Evolutionary conservation across 2,888 invertebrate species (phyloP).

Genomic region (Heliconius ethilla): DNA sequence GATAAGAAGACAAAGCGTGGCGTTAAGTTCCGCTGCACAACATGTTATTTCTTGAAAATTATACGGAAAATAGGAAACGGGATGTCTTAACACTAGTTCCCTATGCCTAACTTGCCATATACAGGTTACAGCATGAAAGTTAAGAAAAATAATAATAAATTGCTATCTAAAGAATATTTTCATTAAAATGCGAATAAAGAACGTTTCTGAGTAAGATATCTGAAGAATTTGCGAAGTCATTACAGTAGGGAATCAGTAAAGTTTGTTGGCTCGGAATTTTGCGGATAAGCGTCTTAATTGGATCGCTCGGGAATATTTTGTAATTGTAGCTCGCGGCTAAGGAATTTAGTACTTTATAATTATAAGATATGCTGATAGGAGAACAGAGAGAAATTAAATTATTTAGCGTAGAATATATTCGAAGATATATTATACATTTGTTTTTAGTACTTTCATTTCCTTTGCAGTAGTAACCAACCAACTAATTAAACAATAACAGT

Average conservation of each 20-base stretch:
- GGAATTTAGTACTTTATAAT: conserved; percentile 46
- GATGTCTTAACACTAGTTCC: too few species aligned
- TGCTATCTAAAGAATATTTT: conserved; percentile 17
- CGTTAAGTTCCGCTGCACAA: too few species aligned
- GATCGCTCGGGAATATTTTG: conserved; percentile 76
- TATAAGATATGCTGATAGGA: conserved; percentile 35
- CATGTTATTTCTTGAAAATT: too few species aligned
- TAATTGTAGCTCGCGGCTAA: conserved; percentile 65
- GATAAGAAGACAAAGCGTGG: too few species aligned
- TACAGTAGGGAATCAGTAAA: conserved; percentile 62
- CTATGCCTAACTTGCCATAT: too few species aligned
- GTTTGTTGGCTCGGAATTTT: conserved; percentile 75
- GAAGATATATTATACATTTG: not conserved
- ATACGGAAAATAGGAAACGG: too few species aligned
- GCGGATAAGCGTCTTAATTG: conserved; percentile 80
- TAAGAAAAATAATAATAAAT: conserved; percentile 2
- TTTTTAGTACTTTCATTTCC: not conserved
- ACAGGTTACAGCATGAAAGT: not conserved
- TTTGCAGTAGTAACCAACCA: not conserved
- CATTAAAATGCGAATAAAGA: conserved; percentile 56
- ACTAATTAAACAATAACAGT: not conserved
- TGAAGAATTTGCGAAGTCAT: conserved; percentile 62
- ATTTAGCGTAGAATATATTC: not conserved
- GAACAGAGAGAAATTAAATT: not conserved
- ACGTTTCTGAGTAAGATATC: conserved; percentile 62